Conservation (phyloP, 1,140 invertebrate species). For the Sitobion miscanthi region DNA sequence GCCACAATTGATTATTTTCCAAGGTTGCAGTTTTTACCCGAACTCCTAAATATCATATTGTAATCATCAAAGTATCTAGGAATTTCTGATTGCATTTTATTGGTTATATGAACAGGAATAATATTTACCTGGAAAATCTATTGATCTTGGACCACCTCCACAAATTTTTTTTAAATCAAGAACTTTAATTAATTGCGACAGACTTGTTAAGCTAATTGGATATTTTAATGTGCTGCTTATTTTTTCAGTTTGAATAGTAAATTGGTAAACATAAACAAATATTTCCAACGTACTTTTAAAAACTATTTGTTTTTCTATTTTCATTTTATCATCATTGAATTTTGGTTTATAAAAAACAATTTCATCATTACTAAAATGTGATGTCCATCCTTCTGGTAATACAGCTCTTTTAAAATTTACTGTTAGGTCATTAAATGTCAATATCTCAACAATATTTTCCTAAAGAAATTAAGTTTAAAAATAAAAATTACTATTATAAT, state of each 20-base stretch:
- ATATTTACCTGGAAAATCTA: no score
- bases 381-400: not conserved
- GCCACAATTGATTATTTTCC: no score
- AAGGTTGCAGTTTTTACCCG: no score
- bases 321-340: not conserved
- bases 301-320: not conserved
- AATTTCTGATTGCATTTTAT: no score
- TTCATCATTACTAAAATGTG: not conserved
- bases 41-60: no score
- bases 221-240: not conserved
- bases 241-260: not conserved
- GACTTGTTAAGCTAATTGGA: not conserved
- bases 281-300: not conserved
- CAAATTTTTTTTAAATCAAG: no score
- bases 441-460: not conserved
- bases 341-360: not conserved
- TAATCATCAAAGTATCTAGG: no score
- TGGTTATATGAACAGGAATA: no score
- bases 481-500: no score
- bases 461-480: not conserved
- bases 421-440: not conserved
- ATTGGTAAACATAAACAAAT: not conserved
- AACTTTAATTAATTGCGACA: no score
- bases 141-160: no score
- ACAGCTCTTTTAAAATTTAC: not conserved